phyloP scores from a whole-genome alignment of 2,797 vertebrate genomes.

The Corythornis leucogaster region DNA sequence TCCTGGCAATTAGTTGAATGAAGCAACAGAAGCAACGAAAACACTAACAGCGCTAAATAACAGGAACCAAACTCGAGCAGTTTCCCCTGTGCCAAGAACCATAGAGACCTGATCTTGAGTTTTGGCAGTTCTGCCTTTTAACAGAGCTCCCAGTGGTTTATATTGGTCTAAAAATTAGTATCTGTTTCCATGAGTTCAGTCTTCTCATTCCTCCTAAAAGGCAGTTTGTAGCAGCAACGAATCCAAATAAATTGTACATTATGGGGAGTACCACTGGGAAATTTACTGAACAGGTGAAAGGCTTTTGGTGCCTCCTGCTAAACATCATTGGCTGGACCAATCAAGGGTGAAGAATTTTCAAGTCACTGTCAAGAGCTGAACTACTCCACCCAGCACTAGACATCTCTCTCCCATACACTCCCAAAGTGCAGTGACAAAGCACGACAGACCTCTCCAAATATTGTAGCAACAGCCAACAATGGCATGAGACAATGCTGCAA shows the following conservation, averaged over 20 bases:
- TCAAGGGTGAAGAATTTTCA: background rate
- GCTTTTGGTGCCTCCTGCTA: background rate
- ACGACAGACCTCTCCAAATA: slow-evolving; percentile 33
- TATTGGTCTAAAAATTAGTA: background rate
- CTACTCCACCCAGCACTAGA: background rate
- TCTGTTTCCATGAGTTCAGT: background rate
- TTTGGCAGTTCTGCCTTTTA: slow-evolving; percentile 8
- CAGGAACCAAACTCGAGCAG: background rate
- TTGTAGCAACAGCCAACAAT: slow-evolving; percentile 52
- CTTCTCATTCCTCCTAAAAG: background rate
- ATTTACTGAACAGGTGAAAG: background rate
- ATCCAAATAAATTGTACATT: background rate
- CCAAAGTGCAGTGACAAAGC: slow-evolving; percentile 17
- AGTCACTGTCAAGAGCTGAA: background rate
- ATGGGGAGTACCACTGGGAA: background rate
- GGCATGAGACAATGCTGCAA: slow-evolving; percentile 40
- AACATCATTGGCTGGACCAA: background rate
- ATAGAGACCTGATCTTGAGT: background rate
- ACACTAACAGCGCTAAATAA: slow-evolving; percentile 31
- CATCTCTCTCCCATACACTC: background rate
- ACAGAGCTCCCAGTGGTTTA: background rate
- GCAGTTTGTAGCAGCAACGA: background rate
- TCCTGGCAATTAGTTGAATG: slow-evolving; percentile 43
- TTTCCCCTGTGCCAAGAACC: background rate
- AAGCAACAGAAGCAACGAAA: slow-evolving; percentile 46